A percentile compares a stretch with the other conserved stretches of the same genome.
These are phyloP conservation scores for Drosophila kikkawai DNA, from an alignment of 1,140 invertebrate species.

Conservation along the genomic window DNA sequence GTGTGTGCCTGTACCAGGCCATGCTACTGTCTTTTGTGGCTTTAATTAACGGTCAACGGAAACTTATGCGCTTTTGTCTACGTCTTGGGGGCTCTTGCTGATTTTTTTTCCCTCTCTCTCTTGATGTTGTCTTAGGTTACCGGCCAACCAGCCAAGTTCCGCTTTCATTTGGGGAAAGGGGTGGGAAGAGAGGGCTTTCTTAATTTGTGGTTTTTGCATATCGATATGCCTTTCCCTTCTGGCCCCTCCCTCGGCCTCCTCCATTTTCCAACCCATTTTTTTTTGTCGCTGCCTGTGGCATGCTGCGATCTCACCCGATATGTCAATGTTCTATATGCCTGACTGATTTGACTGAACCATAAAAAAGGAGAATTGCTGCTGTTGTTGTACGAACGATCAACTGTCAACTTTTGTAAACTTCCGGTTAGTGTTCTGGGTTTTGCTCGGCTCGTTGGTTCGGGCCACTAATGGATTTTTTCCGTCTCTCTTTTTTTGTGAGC, in stretches of 20 bases:
- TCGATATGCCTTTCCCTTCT: slow-evolving; percentile 55
- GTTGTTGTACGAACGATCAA: slow-evolving; percentile 51
- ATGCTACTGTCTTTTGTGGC: slow-evolving; percentile 64
- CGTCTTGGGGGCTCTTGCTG: slow-evolving; percentile 37
- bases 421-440: slow-evolving; percentile 56
- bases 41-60: slow-evolving; percentile 81
- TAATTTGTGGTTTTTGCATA: slow-evolving; percentile 71
- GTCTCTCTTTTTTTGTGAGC: slow-evolving; percentile 23
- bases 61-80: slow-evolving; percentile 77
- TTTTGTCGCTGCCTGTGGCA: slow-evolving; percentile 18
- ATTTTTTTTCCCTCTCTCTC: slow-evolving; percentile 62
- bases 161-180: slow-evolving; percentile 56
- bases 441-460: slow-evolving; percentile 61
- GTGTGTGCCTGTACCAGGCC: slow-evolving; percentile 30
- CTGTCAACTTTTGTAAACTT: slow-evolving; percentile 80
- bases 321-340: slow-evolving; percentile 79
- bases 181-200: slow-evolving; percentile 23
- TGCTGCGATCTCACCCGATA: slow-evolving; percentile 65
- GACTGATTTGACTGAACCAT: slow-evolving; percentile 56
- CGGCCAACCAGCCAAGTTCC: slow-evolving; percentile 58
- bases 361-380: slow-evolving; percentile 41
- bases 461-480: slow-evolving; percentile 64
- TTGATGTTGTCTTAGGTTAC: slow-evolving; percentile 76
- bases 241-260: slow-evolving; percentile 3
- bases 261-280: slow-evolving; percentile 30